phyloP scores from a whole-genome alignment of 2,797 vertebrate species.

The Typhlichthys eigenmanni region DNA sequence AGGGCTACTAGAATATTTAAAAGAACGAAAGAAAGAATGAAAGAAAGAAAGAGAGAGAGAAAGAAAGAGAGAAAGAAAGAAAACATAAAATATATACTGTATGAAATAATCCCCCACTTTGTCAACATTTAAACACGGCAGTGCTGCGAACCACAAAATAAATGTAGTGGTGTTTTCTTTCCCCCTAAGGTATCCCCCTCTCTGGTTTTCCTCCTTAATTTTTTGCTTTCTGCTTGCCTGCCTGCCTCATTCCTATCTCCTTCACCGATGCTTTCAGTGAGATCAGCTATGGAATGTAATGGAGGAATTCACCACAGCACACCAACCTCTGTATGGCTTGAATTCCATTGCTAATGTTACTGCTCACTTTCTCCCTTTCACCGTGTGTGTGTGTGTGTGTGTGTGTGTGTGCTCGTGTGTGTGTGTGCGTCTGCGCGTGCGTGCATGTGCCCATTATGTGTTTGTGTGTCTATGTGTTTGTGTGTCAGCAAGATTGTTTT shows the following conservation, averaged over 20 bases:
- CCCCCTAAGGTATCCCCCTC: slow-evolving; percentile 26
- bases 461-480: background rate
- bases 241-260: slow-evolving; percentile 2
- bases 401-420: background rate
- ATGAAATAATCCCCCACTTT: no score
- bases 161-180: background rate
- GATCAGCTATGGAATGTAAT: slow-evolving; percentile 48
- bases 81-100: no score
- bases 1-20: background rate
- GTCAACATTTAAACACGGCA: background rate
- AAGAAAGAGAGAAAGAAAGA: no score
- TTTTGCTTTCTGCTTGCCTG: slow-evolving; percentile 7
- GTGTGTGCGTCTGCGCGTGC: background rate
- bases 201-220: background rate
- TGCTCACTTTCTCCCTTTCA: background rate
- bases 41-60: no score
- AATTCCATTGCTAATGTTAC: background rate
- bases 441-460: background rate
- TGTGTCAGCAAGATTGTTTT: slow-evolving; percentile 9
- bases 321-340: slow-evolving; percentile 6
- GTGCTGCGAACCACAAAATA: slow-evolving; percentile 10
- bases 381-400: background rate
- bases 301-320: slow-evolving; percentile 18
- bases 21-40: no score
- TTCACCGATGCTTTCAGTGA: slow-evolving; percentile 47